Base-by-base conservation (phyloP, 2,113 vertebrate genomes). In the Vulpes vulpes region DNA sequence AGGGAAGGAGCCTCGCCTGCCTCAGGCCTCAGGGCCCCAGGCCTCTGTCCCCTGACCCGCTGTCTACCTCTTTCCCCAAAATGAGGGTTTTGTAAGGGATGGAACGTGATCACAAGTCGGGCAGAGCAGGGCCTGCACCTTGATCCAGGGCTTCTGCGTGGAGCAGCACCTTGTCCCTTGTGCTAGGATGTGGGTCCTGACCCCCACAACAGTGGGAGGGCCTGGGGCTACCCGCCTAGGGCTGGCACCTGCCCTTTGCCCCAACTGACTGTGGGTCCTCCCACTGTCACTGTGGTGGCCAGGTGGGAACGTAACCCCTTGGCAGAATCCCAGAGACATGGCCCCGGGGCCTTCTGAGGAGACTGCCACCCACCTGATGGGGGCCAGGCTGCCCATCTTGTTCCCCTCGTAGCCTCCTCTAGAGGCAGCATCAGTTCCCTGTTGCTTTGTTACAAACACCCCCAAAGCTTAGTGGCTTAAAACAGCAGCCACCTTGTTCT, bases 371-470 rank as follows among this genome's bases (percentile, higher is more conserved):
- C 11, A 0, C 23, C 9, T 2, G 17, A 8, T 8, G 43, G 53
- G 51, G 51, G 16, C 51, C 35, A 7, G 65, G 65, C 5, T 9
- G 14, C 65, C 55, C 35, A 2, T 15, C 89, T 23, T 6, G 4
- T 30, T 11, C 51, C 30, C 57, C 6, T 7, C 3, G 20, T 23
- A 25, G 30, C 20, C 16, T 43, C 25, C 11, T 3, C 51, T 0
- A 8, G 76, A 19, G 74, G 1, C 4, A 0, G 25, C 3, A 0
- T 27, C 22, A 5, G 16, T 53, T 83, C 8, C 78, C 4, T 35
- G 49, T 23, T 35, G 5, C 67, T 53, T 62, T 15, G 57, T 64
- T 4, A 64, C 23, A 10, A 5, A 74, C 23, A 30, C 43, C 80
- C 90, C 90, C 51, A 51, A 23, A 16, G 19, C 6, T 9, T 9